phyloP scores from a whole-genome alignment of 2,113 vertebrate species.

The Myrmophylax atrothorax region DNA sequence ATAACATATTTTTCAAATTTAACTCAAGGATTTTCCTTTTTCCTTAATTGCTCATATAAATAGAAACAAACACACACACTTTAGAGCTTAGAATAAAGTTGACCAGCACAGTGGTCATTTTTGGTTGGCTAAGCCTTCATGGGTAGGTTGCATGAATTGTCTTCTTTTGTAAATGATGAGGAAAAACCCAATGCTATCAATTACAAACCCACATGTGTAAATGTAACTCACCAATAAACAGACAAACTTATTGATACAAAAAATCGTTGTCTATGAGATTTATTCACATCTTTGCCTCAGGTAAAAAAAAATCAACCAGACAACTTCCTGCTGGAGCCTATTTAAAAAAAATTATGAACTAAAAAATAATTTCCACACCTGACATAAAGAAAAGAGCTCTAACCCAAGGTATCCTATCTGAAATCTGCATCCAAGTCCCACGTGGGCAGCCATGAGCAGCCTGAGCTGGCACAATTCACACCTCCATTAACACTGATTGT shows the following conservation, averaged over 20 bases:
- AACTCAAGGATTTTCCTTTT: background rate
- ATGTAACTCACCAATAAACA: background rate
- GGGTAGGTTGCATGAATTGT: background rate
- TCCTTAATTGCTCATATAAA: background rate
- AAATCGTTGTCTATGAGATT: background rate
- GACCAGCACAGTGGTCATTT: background rate
- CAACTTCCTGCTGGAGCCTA: background rate
- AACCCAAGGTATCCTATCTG: background rate
- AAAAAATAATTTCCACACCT: background rate
- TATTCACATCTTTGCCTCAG: background rate
- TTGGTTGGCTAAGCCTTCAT: background rate
- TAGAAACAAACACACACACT: background rate
- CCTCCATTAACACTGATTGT: background rate
- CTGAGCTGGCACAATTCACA: background rate
- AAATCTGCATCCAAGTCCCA: background rate
- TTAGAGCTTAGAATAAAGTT: background rate
- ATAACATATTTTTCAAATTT: background rate
- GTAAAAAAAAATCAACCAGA: background rate
- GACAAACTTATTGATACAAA: background rate
- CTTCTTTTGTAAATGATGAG: background rate
- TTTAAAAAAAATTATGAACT: background rate
- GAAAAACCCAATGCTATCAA: background rate
- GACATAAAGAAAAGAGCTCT: background rate
- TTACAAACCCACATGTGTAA: background rate
- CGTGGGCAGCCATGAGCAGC: background rate